phyloP scores from a whole-genome alignment of 1,140 invertebrate genomes.

The Drosophila bifasciata region DNA sequence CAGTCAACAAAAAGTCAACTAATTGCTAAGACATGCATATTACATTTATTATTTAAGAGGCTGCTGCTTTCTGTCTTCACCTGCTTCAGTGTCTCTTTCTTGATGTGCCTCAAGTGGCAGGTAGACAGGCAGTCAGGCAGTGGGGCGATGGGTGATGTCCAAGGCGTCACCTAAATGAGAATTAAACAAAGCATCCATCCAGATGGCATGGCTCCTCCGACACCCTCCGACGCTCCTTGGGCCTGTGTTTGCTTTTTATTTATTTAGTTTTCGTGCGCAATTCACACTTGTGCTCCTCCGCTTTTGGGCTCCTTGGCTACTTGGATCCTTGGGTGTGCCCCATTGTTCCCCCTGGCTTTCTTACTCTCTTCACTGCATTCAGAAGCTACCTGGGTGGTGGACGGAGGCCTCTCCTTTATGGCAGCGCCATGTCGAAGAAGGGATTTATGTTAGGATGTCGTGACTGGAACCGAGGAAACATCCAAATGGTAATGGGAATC shows the following conservation, averaged over 20 bases:
- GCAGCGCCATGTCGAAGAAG: constrained; percentile 47
- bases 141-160: constrained; percentile 24
- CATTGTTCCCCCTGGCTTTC: constrained; percentile 26
- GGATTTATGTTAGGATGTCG: constrained; percentile 72
- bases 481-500: constrained; percentile 46
- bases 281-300: constrained; percentile 46
- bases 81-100: constrained; percentile 9
- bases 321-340: constrained; percentile 33
- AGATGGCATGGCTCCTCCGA: constrained; percentile 1
- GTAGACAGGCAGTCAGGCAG: background rate
- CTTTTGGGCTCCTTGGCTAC: constrained; percentile 19
- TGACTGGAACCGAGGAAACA: constrained; percentile 46
- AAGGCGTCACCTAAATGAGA: constrained; percentile 67
- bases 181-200: constrained; percentile 71
- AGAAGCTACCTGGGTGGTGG: constrained; percentile 16
- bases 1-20: constrained; percentile 37
- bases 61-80: constrained; percentile 36
- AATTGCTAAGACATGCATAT: constrained; percentile 60
- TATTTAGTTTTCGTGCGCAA: constrained; percentile 58
- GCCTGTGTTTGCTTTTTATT: constrained; percentile 46
- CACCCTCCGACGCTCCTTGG: background rate
- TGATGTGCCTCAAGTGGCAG: constrained; percentile 41
- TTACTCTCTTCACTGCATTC: constrained; percentile 10
- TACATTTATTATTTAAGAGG: constrained; percentile 62
- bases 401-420: constrained; percentile 32